Percentiles rank a stretch among this genome's conserved stretches.
Conservation (phyloP, 2,888 invertebrate species). For the Antheraea assamensis region DNA sequence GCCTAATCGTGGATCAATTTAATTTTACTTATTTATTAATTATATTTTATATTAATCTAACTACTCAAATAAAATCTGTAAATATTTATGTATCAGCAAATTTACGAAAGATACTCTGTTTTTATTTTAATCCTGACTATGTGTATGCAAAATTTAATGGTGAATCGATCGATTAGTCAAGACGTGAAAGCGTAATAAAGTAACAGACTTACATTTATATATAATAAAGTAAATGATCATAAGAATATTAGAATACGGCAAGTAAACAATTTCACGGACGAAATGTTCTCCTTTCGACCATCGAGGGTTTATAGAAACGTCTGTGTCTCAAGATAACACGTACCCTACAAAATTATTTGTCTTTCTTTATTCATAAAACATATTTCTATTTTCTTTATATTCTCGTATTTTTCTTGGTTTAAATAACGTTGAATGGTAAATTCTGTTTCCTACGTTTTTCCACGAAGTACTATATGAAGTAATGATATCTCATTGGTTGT, state of each 20-base stretch:
- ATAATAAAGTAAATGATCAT: not conserved
- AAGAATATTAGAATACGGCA: not conserved
- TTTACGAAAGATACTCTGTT: too few species aligned
- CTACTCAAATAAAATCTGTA: too few species aligned
- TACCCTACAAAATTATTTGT: not conserved
- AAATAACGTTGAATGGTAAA: not conserved
- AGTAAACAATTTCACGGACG: conserved; percentile 1
- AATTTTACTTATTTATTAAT: too few species aligned
- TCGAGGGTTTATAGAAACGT: conserved; percentile 1
- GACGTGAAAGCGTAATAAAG: too few species aligned
- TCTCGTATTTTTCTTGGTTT: not conserved
- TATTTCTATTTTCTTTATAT: not conserved
- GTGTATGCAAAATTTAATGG: too few species aligned
- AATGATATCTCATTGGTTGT: too few species aligned
- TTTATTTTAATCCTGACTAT: too few species aligned
- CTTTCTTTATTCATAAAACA: not conserved
- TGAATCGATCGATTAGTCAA: too few species aligned
- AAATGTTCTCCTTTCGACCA: not conserved
- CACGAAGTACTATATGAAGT: too few species aligned
- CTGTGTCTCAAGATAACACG: not conserved
- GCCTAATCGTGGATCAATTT: too few species aligned
- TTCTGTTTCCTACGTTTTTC: not conserved
- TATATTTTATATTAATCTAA: too few species aligned
- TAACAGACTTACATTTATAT: not conserved
- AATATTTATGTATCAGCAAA: too few species aligned